Evolutionary conservation across 2,888 invertebrate genomes (phyloP).

Genomic region (Chrysolina haemoptera): DNA sequence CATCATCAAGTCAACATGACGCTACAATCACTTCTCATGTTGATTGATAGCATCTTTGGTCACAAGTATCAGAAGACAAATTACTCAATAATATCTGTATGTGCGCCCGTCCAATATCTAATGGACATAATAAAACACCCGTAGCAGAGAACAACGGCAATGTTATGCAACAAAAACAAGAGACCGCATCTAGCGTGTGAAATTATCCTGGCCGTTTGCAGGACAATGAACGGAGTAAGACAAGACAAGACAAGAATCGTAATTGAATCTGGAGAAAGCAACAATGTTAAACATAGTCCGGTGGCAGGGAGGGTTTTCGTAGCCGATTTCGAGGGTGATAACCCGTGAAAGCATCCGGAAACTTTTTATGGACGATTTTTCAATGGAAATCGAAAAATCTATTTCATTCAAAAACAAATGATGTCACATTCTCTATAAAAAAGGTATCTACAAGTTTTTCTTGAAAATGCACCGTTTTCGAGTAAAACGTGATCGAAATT

Average conservation of each 20-base stretch:
- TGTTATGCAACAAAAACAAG: conserved; percentile 48
- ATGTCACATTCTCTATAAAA: too few species aligned
- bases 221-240: conserved; percentile 41
- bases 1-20: conserved; percentile 29
- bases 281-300: background rate
- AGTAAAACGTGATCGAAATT: too few species aligned
- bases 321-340: too few species aligned
- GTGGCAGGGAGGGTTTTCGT: too few species aligned
- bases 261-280: background rate
- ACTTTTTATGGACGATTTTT: too few species aligned
- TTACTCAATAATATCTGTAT: conserved; percentile 47
- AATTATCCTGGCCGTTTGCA: conserved; percentile 42
- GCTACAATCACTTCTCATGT: conserved; percentile 1
- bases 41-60: conserved; percentile 13
- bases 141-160: conserved; percentile 48
- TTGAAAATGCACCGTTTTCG: too few species aligned
- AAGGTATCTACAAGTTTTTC: too few species aligned
- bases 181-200: conserved; percentile 46
- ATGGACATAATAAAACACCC: conserved; percentile 50
- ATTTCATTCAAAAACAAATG: too few species aligned
- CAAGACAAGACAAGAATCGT: background rate
- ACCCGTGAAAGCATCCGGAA: too few species aligned
- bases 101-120: conserved; percentile 46
- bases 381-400: too few species aligned
- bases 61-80: conserved; percentile 42